Percentiles rank a stretch among this genome's conserved stretches.
Conservation (phyloP, 2,888 invertebrate genomes). For the Quadroppia sp. region DNA sequence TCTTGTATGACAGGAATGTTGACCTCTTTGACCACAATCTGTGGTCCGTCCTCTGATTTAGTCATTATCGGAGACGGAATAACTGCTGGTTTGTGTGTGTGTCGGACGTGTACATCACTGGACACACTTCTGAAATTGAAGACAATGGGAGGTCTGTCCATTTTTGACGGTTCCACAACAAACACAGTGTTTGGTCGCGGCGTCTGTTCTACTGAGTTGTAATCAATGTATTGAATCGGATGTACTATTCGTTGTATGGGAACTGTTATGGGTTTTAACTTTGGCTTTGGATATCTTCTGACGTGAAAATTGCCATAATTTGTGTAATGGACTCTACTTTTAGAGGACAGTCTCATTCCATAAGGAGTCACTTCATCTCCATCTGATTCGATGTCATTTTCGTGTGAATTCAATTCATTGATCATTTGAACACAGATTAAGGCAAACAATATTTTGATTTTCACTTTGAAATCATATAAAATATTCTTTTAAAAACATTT, state of each 20-base stretch:
- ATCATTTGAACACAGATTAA: background rate
- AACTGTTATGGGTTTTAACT: background rate
- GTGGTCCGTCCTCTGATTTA: background rate
- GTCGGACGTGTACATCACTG: background rate
- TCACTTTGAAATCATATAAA: background rate
- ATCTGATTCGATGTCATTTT: background rate
- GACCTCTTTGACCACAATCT: background rate
- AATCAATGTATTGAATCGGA: background rate
- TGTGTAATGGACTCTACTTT: background rate
- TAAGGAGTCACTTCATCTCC: background rate
- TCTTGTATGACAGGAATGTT: conserved; percentile 15
- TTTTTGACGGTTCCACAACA: too few species aligned
- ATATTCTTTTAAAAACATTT: too few species aligned
- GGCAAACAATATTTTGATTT: background rate
- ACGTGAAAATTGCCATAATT: background rate
- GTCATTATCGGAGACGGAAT: background rate
- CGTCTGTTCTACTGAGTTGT: background rate
- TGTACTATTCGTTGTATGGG: background rate
- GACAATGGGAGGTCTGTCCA: background rate
- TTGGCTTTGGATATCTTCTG: background rate
- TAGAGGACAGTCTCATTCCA: background rate
- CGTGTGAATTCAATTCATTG: too few species aligned
- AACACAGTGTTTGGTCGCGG: background rate
- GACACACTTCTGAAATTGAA: background rate
- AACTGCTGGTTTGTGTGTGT: background rate